A percentile compares a stretch with the other conserved stretches of the same genome.
Conservation (phyloP, 2,113 vertebrate genomes). For the Petrocephalus zakoni region DNA sequence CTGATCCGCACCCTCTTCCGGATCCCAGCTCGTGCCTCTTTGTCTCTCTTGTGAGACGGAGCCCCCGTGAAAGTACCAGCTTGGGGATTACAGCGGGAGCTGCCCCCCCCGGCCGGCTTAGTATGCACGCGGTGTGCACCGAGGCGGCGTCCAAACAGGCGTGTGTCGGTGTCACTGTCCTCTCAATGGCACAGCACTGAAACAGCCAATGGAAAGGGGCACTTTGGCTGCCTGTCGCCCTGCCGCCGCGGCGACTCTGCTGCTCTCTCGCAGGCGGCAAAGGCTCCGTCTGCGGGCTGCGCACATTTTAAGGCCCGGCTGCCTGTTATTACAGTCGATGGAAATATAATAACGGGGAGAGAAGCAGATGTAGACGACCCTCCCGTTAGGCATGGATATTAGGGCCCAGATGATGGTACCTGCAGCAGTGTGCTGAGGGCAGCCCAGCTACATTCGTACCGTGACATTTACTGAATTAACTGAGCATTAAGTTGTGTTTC, state of each 20-base stretch:
- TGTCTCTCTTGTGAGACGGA: not conserved
- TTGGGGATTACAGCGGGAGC: not conserved
- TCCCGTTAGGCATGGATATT: not conserved
- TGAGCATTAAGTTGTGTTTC: not conserved
- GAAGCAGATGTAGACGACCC: not conserved
- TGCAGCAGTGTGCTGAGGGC: not conserved
- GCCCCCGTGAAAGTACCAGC: not conserved
- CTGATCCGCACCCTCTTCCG: not conserved
- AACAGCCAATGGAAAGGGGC: constrained; percentile 32
- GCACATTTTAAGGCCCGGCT: not conserved
- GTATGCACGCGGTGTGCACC: not conserved
- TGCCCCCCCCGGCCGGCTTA: not conserved
- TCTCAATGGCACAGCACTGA: constrained; percentile 27
- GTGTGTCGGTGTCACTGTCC: constrained; percentile 30
- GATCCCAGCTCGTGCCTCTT: not conserved
- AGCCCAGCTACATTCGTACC: no score
- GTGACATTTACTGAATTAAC: constrained; percentile 5
- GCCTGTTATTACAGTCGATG: not conserved
- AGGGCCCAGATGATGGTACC: not conserved
- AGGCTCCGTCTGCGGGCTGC: not conserved
- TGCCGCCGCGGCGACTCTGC: constrained; percentile 26
- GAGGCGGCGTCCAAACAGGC: constrained; percentile 17
- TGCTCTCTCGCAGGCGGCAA: constrained; percentile 10
- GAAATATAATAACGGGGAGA: not conserved
- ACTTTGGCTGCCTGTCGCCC: constrained; percentile 36